Base-by-base conservation (phyloP, 1,140 invertebrate genomes). In the Sinella curviseta region DNA sequence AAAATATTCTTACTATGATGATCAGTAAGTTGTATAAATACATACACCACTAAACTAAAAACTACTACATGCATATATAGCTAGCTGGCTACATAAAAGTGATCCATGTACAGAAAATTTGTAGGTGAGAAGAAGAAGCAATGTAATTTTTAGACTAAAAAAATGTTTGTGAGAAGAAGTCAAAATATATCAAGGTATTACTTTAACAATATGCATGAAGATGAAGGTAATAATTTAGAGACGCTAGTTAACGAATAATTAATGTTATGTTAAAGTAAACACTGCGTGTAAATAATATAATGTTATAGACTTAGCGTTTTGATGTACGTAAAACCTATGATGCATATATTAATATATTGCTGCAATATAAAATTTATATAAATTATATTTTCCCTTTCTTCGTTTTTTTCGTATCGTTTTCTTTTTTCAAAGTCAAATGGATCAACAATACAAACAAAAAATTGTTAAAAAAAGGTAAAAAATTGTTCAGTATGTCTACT, bases 31-130 rank as follows among this genome's bases (percentile, higher is more conserved):
- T 60, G 24, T 60, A 60, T 26, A 60, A n/a, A 60, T 60, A 12
- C 39, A 48, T 48, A 48, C 39, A n/a, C n/a, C n/a, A n/a, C n/a
- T n/a, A n/a, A n/a, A n/a, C n/a, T n/a, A n/a, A n/a, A n/a, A n/a
- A n/a, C n/a, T n/a, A n/a, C n/a, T n/a, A n/a, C n/a, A n/a, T n/a
- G n/a, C n/a, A n/a, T n/a, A n/a, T n/a, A n/a, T n/a, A n/a, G n/a
- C n/a, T 48, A 70, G 65, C 65, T 31, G 65, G 65, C 65, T 70
- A 70, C 65, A 70, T 8, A 12, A 48, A 70, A 70, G 65, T 70
- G 65, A 70, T 70, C 65, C 24, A 30, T 70, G 65, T 70, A 70
- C 65, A 70, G 65, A n/a, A n/a, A n/a, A n/a, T n/a, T 70, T 70
- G 3, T 70, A 70, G 65, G 8, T 16, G 20, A 48, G n/a, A n/a